Conservation (phyloP, 2,113 vertebrate genomes). For the Picathartes gymnocephalus region DNA sequence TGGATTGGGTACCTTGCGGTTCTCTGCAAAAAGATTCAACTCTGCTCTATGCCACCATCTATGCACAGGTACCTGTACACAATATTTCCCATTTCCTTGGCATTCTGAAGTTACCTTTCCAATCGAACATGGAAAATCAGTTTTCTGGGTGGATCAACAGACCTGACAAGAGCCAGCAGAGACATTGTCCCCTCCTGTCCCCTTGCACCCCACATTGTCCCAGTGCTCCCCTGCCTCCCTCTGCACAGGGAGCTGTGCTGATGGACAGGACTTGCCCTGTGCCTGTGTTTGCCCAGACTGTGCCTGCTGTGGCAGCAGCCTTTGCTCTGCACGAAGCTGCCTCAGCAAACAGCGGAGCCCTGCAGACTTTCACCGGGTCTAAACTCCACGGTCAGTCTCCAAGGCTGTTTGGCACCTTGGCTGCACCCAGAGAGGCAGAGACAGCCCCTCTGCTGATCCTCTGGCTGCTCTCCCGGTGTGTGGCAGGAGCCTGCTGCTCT, state of each 20-base stretch:
- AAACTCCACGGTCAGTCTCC: background rate
- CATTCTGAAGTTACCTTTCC: background rate
- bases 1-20: too few species aligned
- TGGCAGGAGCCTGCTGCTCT: background rate
- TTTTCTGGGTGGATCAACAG: background rate
- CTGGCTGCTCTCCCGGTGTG: background rate
- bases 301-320: background rate
- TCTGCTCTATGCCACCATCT: rapidly evolving
- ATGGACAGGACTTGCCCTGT: rapidly evolving
- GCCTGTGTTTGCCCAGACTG: background rate
- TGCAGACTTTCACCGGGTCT: background rate
- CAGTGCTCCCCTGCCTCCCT: rapidly evolving
- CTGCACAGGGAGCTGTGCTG: background rate
- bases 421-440: background rate
- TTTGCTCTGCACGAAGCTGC: background rate
- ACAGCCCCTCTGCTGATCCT: rapidly evolving
- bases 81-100: background rate
- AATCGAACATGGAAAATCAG: background rate
- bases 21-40: background rate
- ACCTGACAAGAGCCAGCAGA: background rate
- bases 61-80: background rate
- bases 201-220: background rate
- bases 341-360: background rate
- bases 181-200: background rate
- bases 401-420: background rate